Evolutionary conservation across 1,140 invertebrate genomes (phyloP), one percentile per base, ranked within the genome.

Genomic region (Ostrea denselamellosa): DNA sequence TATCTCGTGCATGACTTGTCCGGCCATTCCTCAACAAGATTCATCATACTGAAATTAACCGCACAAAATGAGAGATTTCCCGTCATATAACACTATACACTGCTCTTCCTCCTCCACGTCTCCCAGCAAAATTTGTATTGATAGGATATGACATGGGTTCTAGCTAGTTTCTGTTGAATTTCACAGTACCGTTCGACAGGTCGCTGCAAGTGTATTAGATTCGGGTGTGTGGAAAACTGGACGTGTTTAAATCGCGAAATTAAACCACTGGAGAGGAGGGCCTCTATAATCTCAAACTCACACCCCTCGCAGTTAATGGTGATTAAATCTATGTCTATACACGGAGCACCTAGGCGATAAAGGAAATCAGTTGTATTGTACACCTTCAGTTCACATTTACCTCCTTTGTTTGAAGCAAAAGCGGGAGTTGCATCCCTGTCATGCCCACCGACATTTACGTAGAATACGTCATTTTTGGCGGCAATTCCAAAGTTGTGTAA

Each of bases 261-360:
- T 10, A 90, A 53, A 53, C 86, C 71, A 34, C 86, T 81, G 14
- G 88, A 85, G 8, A 88, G 28, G 4, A 90, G n/a, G 8, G 68
- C 44, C 77, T 90, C 90, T 12, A 90, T 22, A 5, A 90, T 28
- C 19, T 87, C 90, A 68, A 84, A 90, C 34, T 90, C 90, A 86
- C 90, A 90, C 17, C 90, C 90, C 51, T 90, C 90, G 86, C 90
- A 90, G 51, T 90, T 90, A 25, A 90, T 90, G 10, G 90, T 89
- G 14, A 90, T 28, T 2, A 90, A 62, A 56, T 90, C 90, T 17
- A 90, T 52, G 19, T 87, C 68, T 8, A 85, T 82, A 83, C 84
- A 85, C 3, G 83, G 86, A 22, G 86, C 85, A 22, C 86, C 89
- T 8, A 89, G 51, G 71, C 62, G 65, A 17, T 34, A 28, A 14